Evolutionary conservation across 2,888 invertebrate species (phyloP).

Genomic region (Eudasyphora cyanicolor): DNA sequence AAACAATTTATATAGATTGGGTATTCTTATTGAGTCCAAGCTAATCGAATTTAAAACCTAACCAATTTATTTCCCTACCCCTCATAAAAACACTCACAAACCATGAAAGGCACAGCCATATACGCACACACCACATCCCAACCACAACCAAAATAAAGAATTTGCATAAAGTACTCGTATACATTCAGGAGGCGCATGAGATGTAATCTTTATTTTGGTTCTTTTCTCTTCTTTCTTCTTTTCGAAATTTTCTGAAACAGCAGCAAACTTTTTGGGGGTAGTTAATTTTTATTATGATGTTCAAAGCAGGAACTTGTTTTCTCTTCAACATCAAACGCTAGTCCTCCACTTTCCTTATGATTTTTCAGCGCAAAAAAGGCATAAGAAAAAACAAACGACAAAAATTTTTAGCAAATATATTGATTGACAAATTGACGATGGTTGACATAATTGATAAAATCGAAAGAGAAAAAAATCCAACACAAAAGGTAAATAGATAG

Average conservation of each 20-base stretch:
- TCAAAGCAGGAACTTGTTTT: neutral
- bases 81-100: too few relatives aligned
- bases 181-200: neutral
- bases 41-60: too few relatives aligned
- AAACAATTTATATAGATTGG: too few relatives aligned
- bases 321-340: neutral
- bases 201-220: neutral
- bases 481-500: too few relatives aligned
- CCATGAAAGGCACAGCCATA: too few relatives aligned
- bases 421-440: conserved; percentile 4
- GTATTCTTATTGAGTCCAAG: too few relatives aligned
- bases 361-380: neutral
- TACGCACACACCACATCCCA: neutral
- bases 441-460: neutral
- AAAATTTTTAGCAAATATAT: neutral
- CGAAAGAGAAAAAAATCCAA: too few relatives aligned
- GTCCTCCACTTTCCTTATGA: neutral
- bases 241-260: neutral
- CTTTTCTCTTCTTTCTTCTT: neutral
- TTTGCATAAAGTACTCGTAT: conserved; percentile 2
- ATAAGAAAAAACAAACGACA: too few relatives aligned
- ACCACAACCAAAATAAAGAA: neutral
- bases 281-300: conserved; percentile 1
- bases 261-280: neutral
- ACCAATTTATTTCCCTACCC: too few relatives aligned